These are phyloP conservation scores for Eurytoma adleriae DNA, from an alignment of 2,888 invertebrate species.

Conservation along the genomic window DNA sequence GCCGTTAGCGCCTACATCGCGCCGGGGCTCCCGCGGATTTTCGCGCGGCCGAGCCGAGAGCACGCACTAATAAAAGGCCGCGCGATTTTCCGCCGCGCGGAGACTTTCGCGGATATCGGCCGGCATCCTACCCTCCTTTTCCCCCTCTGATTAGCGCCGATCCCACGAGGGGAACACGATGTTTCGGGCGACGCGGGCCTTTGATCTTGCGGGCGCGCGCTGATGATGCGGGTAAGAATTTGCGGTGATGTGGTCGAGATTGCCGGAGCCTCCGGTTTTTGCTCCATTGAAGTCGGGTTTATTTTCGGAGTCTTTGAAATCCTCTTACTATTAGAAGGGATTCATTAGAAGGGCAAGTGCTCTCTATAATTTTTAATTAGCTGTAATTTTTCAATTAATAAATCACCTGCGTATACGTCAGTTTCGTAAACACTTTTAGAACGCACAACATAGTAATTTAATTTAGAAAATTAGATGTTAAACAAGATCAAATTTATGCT, in stretches of 20 bases:
- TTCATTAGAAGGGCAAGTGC: too few species aligned
- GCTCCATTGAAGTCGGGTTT: neutral
- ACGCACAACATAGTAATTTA: too few species aligned
- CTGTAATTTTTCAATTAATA: too few species aligned
- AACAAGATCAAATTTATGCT: too few species aligned
- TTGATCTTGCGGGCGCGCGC: neutral
- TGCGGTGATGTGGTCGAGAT: neutral
- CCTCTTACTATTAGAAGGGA: too few species aligned
- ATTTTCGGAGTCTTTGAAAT: too few species aligned
- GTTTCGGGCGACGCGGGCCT: too few species aligned
- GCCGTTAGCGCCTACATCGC: constrained; percentile 37
- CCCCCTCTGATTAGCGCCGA: neutral
- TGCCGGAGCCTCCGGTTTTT: neutral
- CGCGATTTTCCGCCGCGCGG: constrained; percentile 7
- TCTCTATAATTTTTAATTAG: too few species aligned
- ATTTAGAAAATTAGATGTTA: too few species aligned
- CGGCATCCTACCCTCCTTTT: constrained; percentile 31
- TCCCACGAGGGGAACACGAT: too few species aligned
- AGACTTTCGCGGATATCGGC: constrained; percentile 46
- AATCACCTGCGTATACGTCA: too few species aligned
- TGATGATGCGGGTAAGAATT: neutral
- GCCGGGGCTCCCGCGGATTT: neutral
- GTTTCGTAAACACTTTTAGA: too few species aligned
- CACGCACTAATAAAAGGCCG: constrained; percentile 41
- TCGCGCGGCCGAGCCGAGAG: neutral